A percentile compares a stretch with the other conserved stretches of the same genome.
These are phyloP conservation scores for Drosophila mimica DNA, from an alignment of 2,888 invertebrate species.

Conservation along the genomic window DNA sequence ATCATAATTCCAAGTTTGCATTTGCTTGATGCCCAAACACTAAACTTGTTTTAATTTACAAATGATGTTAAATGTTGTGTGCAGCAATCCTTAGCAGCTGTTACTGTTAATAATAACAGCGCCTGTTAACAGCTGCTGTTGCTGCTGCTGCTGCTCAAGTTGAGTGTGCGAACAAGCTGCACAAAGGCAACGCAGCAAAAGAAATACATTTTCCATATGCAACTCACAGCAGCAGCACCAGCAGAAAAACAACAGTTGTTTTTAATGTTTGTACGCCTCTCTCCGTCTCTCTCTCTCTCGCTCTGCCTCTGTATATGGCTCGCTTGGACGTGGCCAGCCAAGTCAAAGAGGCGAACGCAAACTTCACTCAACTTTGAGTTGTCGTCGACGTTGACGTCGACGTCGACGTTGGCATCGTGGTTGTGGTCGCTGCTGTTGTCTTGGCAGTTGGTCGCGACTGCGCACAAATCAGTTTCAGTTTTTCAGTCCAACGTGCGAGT, in stretches of 20 bases:
- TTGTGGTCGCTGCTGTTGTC: slow-evolving; percentile 54
- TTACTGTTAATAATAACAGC: slow-evolving; percentile 36
- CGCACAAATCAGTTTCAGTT: slow-evolving; percentile 84
- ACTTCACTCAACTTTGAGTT: slow-evolving; percentile 58
- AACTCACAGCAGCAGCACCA: slow-evolving; percentile 59
- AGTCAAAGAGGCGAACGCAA: slow-evolving; percentile 17
- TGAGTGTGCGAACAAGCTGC: slow-evolving; percentile 41
- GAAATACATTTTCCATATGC: slow-evolving; percentile 72
- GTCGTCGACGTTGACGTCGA: slow-evolving; percentile 2
- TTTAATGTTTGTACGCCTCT: slow-evolving; percentile 26
- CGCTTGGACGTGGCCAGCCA: slow-evolving; percentile 44
- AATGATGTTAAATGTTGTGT: slow-evolving; percentile 31
- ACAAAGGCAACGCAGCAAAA: slow-evolving; percentile 59
- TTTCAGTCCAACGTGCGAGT: slow-evolving; percentile 84
- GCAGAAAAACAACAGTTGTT: slow-evolving; percentile 54
- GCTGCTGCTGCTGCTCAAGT: slow-evolving; percentile 31
- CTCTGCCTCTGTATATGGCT: slow-evolving; percentile 32
- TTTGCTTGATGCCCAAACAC: slow-evolving; percentile 58
- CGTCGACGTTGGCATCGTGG: not conserved
- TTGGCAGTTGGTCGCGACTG: slow-evolving; percentile 77
- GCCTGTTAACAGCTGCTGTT: slow-evolving; percentile 22
- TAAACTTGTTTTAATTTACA: slow-evolving; percentile 58
- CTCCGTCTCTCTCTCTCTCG: slow-evolving; percentile 11
- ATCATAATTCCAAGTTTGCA: slow-evolving; percentile 63
- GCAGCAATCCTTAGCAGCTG: slow-evolving; percentile 46